These are phyloP conservation scores for Pteronotus mesoamericanus DNA, from an alignment of 2,797 vertebrate genomes.

Conservation along the genomic window DNA sequence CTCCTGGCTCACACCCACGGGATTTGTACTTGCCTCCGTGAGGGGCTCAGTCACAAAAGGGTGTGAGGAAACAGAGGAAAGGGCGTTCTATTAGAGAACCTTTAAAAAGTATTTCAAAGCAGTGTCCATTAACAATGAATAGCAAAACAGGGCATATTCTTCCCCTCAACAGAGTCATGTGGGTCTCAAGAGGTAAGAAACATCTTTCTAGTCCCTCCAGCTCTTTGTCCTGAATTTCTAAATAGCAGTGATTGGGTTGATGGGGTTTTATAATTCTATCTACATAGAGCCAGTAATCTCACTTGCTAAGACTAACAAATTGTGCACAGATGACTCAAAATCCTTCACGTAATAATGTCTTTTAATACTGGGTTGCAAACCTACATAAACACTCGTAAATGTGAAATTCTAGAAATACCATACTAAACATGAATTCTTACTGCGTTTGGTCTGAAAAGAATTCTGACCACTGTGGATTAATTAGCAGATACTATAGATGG, in stretches of 20 bases:
- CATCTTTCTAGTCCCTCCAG: not conserved
- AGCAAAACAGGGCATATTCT: not conserved
- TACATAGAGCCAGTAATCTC: not conserved
- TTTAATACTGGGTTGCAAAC: not conserved
- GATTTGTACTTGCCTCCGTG: not conserved
- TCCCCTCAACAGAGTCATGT: not conserved
- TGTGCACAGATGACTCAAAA: not conserved
- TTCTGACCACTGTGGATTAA: not conserved
- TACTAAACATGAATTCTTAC: not conserved
- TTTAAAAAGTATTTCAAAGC: not conserved
- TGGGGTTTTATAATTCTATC: not conserved
- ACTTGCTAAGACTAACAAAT: not conserved
- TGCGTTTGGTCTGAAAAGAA: not conserved
- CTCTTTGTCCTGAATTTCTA: not conserved
- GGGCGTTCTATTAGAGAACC: not conserved
- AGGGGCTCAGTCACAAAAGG: not conserved
- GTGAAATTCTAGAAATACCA: not conserved
- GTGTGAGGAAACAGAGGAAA: not conserved
- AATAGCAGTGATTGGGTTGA: not conserved
- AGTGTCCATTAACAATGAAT: not conserved
- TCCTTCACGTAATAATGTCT: not conserved
- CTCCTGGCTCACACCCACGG: not conserved
- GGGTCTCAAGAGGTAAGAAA: not conserved
- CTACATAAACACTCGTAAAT: not conserved
- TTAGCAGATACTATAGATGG: not conserved